Evolutionary conservation across 2,797 vertebrate species (phyloP).

Genomic region (Eidolon dupreanum): DNA sequence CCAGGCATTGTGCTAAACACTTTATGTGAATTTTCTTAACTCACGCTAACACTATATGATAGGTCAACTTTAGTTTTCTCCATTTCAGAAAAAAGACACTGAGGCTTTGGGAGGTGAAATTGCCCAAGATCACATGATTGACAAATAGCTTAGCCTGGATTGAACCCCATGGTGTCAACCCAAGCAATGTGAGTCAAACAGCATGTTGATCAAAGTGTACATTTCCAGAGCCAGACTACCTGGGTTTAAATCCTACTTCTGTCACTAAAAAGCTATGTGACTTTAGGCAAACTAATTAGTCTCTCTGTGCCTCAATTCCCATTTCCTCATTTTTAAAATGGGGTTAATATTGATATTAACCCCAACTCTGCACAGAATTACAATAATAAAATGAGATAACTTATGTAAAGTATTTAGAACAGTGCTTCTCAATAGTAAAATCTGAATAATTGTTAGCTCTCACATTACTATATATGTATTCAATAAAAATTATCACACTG

Average conservation of each 20-base stretch:
- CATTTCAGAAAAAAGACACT: neutral
- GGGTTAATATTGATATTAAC: neutral
- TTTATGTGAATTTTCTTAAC: neutral
- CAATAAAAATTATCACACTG: neutral
- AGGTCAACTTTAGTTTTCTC: neutral
- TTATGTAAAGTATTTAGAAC: neutral
- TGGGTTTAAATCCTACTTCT: neutral
- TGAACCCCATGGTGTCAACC: neutral
- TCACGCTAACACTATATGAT: neutral
- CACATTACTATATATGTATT: neutral
- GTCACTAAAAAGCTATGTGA: neutral
- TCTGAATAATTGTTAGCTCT: neutral
- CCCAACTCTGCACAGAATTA: neutral
- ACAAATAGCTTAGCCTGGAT: neutral
- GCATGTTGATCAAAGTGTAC: neutral
- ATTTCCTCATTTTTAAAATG: neutral
- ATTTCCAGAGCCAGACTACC: neutral
- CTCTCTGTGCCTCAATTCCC: neutral
- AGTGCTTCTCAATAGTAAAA: neutral
- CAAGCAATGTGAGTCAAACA: neutral
- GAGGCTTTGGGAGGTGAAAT: neutral
- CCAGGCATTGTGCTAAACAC: neutral
- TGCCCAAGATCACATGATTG: neutral
- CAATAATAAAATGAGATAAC: constrained; percentile 10
- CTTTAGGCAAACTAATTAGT: neutral